Conservation (phyloP, 2,888 invertebrate genomes). For the Aricia artaxerxes region DNA sequence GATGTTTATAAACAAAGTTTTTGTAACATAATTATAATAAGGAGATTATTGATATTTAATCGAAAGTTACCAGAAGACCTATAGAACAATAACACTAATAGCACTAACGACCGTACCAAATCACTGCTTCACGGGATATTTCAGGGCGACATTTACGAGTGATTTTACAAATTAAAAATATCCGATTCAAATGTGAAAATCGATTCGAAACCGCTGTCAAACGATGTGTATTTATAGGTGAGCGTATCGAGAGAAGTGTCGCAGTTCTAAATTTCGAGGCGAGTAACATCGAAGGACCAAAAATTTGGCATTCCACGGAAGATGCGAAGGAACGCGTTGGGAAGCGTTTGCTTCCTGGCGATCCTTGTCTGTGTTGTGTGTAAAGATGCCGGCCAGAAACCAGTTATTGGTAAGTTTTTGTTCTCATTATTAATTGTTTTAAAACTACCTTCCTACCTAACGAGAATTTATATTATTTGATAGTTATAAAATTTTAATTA, state of each 20-base stretch:
- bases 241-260: neutral
- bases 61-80: neutral
- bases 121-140: constrained; percentile 1
- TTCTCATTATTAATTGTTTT: neutral
- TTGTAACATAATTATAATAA: too few relatives aligned
- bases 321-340: constrained; percentile 33
- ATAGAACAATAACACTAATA: neutral
- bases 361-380: constrained; percentile 43
- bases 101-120: neutral
- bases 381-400: constrained; percentile 23
- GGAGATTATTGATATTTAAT: neutral
- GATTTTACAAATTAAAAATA: neutral
- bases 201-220: constrained; percentile 1
- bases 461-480: too few relatives aligned
- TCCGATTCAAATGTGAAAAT: neutral
- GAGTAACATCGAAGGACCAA: constrained; percentile 9
- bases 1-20: too few relatives aligned
- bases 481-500: too few relatives aligned
- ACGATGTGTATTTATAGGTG: constrained; percentile 20
- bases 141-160: constrained; percentile 16
- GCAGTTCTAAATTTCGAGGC: constrained; percentile 24
- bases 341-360: constrained; percentile 50
- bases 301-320: constrained; percentile 17
- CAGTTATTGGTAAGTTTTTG: constrained; percentile 24
- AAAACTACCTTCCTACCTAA: too few relatives aligned